Percentiles rank a stretch among this genome's conserved stretches.
These are phyloP conservation scores for Cheilosia impressa DNA, from an alignment of 2,888 invertebrate species.

Conservation along the genomic window DNA sequence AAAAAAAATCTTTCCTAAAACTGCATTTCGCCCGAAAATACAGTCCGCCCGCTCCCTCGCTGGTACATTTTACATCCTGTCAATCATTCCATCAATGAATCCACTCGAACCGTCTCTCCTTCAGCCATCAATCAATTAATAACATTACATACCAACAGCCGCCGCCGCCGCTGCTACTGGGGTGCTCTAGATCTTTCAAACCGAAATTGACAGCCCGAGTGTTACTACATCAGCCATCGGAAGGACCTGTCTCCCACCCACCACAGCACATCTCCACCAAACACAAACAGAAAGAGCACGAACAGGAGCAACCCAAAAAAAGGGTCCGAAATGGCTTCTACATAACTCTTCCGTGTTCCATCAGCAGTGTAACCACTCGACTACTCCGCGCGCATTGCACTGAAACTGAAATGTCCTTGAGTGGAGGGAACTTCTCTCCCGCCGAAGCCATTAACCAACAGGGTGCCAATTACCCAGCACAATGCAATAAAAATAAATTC, in stretches of 20 bases:
- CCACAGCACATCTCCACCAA: conserved; percentile 42
- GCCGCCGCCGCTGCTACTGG: not conserved
- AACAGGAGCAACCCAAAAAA: conserved; percentile 17
- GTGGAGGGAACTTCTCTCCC: conserved; percentile 49
- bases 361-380: conserved; percentile 61
- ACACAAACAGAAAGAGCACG: conserved; percentile 43
- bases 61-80: conserved; percentile 55
- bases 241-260: conserved; percentile 52
- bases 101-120: conserved; percentile 60
- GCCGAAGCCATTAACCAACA: conserved; percentile 73
- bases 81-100: conserved; percentile 71
- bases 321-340: conserved; percentile 27
- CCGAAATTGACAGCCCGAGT: conserved; percentile 69
- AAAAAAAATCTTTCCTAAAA: not conserved
- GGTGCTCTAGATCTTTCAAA: conserved; percentile 69
- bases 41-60: conserved; percentile 17
- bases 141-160: conserved; percentile 65
- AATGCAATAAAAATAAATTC: conserved; percentile 69
- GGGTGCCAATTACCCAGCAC: conserved; percentile 71
- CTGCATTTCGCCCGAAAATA: conserved; percentile 31
- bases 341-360: conserved; percentile 70
- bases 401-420: conserved; percentile 71
- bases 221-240: conserved; percentile 48
- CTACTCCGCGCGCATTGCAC: conserved; percentile 33
- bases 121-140: conserved; percentile 75